Evolutionary conservation across 2,113 vertebrate species (phyloP), one percentile per base, ranked within the genome.

Genomic region (Eclectus roratus): DNA sequence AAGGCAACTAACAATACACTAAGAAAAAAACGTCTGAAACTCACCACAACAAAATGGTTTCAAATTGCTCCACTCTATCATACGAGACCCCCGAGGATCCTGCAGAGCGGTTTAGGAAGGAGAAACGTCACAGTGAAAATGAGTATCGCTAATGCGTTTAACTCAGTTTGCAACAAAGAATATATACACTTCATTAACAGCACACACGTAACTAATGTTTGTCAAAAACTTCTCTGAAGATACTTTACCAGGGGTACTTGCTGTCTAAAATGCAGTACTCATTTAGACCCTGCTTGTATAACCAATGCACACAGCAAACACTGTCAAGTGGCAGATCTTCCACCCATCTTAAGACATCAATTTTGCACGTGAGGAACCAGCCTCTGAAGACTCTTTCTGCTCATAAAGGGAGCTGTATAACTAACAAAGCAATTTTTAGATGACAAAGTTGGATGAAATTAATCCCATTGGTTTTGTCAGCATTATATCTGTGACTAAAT

Each of bases 11-110:
- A 68, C 17, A 77, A 13, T 0, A 46, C 24, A 61, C 13, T 6
- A 27, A 74, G 49, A 39, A 65, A 43, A 31, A 46, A 63, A 29
- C 33, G 31, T 7, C n/a, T 15, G 19, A 64, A 46, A 85, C 97
- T 98, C 74, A 99, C 99, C 99, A 85, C 99, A 99, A 88, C 99
- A 99, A 74, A 99, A 39, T 1, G 98, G 97, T 87, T 98, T 98
- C 56, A 99, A 68, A 29, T 96, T 95, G 84, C 95, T 98, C 99
- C 99, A 99, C 60, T 99, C 99, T 58, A 99, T 98, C 98, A 99
- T 99, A 86, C 98, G 97, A 44, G 99, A 99, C 11, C 99, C 99
- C 85, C 98, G 98, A 65, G 99, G 98, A 97, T 99, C 99, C 99
- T 99, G 94, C 55, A 80, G 33, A 66, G 53, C 4, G 13, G 66